A percentile compares a stretch with the other conserved stretches of the same genome.
phyloP scores from a whole-genome alignment of 2,113 vertebrate species.

The Ifrita kowaldi region DNA sequence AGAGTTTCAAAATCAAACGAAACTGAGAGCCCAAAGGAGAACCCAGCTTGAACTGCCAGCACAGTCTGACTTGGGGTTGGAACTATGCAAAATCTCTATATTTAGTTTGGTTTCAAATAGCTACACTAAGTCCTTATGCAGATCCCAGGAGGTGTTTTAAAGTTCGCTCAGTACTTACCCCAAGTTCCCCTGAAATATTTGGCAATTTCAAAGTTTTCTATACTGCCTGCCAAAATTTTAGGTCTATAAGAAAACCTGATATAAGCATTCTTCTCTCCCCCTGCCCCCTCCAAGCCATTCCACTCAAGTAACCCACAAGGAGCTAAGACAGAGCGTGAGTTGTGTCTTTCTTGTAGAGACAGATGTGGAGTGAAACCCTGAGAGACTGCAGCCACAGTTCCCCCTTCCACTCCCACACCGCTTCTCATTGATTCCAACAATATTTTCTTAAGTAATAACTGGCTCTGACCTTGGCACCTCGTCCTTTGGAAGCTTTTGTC shows the following conservation, averaged over 20 bases:
- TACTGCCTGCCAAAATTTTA: neutral
- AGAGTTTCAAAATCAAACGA: neutral
- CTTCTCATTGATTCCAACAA: neutral
- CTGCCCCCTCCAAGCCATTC: neutral
- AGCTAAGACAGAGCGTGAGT: neutral
- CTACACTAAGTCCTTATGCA: neutral
- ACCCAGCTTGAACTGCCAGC: neutral
- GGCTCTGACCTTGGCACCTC: neutral
- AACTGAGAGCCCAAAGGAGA: constrained; percentile 18
- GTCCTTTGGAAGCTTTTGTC: constrained; percentile 12
- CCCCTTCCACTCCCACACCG: neutral
- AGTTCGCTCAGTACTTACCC: neutral
- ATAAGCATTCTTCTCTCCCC: neutral
- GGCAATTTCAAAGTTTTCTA: neutral
- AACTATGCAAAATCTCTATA: constrained; percentile 26
- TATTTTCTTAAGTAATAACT: constrained; percentile 37
- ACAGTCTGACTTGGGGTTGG: neutral
- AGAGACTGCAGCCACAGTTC: neutral
- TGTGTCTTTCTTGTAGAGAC: neutral
- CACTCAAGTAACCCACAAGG: neutral
- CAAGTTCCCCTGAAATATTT: neutral
- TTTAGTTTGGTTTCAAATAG: constrained; percentile 49
- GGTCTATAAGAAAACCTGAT: neutral
- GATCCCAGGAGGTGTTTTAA: constrained; percentile 23
- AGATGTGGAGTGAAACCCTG: neutral